Evolutionary conservation across 2,797 vertebrate species (phyloP).

Genomic region (Scarus forsteni): DNA sequence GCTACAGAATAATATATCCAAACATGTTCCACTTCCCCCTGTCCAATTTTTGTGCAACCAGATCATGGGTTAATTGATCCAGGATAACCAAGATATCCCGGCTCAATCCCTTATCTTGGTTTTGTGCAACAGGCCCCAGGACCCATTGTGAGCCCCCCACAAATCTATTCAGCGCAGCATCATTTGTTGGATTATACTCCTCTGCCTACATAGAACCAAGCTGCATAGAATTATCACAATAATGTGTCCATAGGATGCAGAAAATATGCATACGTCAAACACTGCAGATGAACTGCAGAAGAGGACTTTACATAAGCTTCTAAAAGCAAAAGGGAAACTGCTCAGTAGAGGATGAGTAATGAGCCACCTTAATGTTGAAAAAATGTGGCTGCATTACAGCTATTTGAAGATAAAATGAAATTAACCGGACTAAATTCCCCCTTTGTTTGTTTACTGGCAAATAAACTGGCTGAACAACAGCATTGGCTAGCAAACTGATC

Average conservation of each 20-base stretch:
- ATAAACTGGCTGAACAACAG: constrained; percentile 44
- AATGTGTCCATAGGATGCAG: constrained; percentile 52
- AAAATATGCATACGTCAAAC: constrained; percentile 72
- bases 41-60: too few relatives aligned
- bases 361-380: constrained; percentile 35
- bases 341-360: constrained; percentile 69
- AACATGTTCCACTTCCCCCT: too few relatives aligned
- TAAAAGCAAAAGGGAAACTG: constrained; percentile 37
- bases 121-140: too few relatives aligned
- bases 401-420: too few relatives aligned
- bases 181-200: constrained; percentile 67
- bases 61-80: too few relatives aligned
- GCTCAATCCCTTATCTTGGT: too few relatives aligned
- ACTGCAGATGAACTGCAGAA: constrained; percentile 44
- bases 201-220: constrained; percentile 59
- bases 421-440: constrained; percentile 11
- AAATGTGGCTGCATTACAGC: not conserved
- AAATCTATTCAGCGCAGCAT: not conserved
- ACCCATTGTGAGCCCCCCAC: too few relatives aligned
- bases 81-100: too few relatives aligned
- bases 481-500: constrained; percentile 48
- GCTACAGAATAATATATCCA: too few relatives aligned
- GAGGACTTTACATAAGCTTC: constrained; percentile 87
- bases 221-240: constrained; percentile 62
- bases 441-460: constrained; percentile 59